Evolutionary conservation across 2,888 invertebrate genomes (phyloP).

Genomic region (Tortrix viridana): DNA sequence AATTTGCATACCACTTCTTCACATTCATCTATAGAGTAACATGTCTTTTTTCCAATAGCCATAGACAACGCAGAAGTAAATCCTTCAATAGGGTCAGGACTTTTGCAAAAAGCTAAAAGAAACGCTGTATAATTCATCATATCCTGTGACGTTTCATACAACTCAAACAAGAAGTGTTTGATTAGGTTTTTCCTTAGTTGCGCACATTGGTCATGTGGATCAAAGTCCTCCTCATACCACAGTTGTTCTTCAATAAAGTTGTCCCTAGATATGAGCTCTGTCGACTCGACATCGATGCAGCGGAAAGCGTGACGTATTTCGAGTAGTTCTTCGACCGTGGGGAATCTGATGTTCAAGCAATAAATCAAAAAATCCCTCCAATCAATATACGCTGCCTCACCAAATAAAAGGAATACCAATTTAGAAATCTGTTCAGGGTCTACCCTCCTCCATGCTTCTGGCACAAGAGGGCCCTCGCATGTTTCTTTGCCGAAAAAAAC

Average conservation of each 20-base stretch:
- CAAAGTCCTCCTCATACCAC: slow-evolving; percentile 73
- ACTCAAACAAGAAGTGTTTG: slow-evolving; percentile 83
- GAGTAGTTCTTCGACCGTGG: slow-evolving; percentile 81
- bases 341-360: slow-evolving; percentile 82
- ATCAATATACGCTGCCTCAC: slow-evolving; percentile 82
- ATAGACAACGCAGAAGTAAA: slow-evolving; percentile 84
- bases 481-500: slow-evolving; percentile 75
- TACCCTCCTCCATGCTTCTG: slow-evolving; percentile 70
- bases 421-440: slow-evolving; percentile 71
- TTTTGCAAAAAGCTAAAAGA: slow-evolving; percentile 86
- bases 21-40: slow-evolving; percentile 76
- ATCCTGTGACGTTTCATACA: slow-evolving; percentile 77
- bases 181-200: slow-evolving; percentile 65
- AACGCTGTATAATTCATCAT: slow-evolving; percentile 86
- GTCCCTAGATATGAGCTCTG: slow-evolving; percentile 65
- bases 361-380: slow-evolving; percentile 88
- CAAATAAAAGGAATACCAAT: slow-evolving; percentile 78
- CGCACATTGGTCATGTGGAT: slow-evolving; percentile 51
- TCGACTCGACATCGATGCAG: slow-evolving; percentile 69
- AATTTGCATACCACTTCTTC: slow-evolving; percentile 72
- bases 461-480: slow-evolving; percentile 64
- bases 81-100: slow-evolving; percentile 78
- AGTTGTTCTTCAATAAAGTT: slow-evolving; percentile 59
- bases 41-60: slow-evolving; percentile 80
- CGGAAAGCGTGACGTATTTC: slow-evolving; percentile 74